Conservation (phyloP, 2,797 vertebrate species). For the Ispidina lecontei region DNA sequence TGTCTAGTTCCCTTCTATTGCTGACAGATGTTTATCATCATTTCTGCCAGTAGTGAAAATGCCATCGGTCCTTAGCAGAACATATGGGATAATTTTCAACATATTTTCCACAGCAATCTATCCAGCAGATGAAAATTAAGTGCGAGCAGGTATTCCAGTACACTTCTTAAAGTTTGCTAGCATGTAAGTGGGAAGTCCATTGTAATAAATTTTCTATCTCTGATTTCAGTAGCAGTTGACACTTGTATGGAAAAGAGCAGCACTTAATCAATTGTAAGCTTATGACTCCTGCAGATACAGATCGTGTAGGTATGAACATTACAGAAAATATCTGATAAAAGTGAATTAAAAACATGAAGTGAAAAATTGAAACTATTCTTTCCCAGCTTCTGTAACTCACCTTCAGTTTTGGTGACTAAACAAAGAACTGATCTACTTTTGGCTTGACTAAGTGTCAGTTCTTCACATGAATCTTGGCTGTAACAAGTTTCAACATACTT, state of each 20-base stretch:
- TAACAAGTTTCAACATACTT: background rate
- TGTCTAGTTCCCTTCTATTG: background rate
- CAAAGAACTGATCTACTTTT: background rate
- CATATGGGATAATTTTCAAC: background rate
- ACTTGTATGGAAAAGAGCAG: background rate
- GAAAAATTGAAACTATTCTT: background rate
- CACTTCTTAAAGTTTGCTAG: background rate
- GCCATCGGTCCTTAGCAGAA: slow-evolving; percentile 4
- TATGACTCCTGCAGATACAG: background rate
- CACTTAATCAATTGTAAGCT: background rate
- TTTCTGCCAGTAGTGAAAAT: slow-evolving; percentile 16
- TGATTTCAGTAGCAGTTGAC: background rate
- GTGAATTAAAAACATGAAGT: background rate
- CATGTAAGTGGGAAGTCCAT: background rate
- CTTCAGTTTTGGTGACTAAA: background rate
- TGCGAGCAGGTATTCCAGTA: background rate
- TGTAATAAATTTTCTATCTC: background rate
- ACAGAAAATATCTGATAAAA: background rate
- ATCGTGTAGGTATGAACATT: background rate
- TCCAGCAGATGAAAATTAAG: slow-evolving; percentile 1
- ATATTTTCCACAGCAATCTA: background rate
- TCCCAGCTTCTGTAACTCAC: background rate
- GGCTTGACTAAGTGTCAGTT: background rate
- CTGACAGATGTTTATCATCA: slow-evolving; percentile 27
- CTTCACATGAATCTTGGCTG: background rate